Evolutionary conservation across 92 coral and sea anemone genomes (phyloP), one percentile per base, ranked within the genome.

Genomic region (Porites lobata): DNA sequence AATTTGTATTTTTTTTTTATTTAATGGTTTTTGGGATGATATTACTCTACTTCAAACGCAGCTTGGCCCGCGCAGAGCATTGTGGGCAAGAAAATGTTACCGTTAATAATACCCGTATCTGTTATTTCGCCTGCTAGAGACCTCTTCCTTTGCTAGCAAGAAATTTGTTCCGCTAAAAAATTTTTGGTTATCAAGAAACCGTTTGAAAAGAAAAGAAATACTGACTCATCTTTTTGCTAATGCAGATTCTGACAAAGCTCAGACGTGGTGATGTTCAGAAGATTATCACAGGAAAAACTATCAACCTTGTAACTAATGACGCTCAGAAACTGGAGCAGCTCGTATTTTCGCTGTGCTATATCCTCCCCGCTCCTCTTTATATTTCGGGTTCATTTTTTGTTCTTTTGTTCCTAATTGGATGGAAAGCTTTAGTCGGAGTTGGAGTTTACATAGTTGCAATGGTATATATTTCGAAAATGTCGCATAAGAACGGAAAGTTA

Each of bases 391-490:
- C 77, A 12, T 50, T 72, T 9, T 9, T 57, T 32, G 63, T 70
- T 57, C 76, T 82, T 29, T 70, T 43, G 78, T 5, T 52, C 26
- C 78, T 82, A 15, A 82, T 86, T 4, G 90, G 90, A 17, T 86
- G 90, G 85, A 47, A n/a, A 29, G 85, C 85, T 38, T 65, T 82
- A 17, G 79, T 56, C 11, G 82, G 82, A 29, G 68, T 63, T 12
- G 52, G 52, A 2, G 7, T 77, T 59, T 77, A 59, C 32, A 19
- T 26, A 8, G n/a, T 77, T 7, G 19, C 24, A 29, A 7, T 61
- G 52, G 15, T 43, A 32, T 77, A 32, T n/a, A 10, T 58, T 52
- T 24, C 17, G 15, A 11, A 58, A 0, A 17, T 62, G 57, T 59
- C 82, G 14, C 82, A 77, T 43, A 24, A 62, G 13, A 63, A 24